Evolutionary conservation across 2,888 invertebrate species (phyloP).

Genomic region (Enchytraeus crypticus): DNA sequence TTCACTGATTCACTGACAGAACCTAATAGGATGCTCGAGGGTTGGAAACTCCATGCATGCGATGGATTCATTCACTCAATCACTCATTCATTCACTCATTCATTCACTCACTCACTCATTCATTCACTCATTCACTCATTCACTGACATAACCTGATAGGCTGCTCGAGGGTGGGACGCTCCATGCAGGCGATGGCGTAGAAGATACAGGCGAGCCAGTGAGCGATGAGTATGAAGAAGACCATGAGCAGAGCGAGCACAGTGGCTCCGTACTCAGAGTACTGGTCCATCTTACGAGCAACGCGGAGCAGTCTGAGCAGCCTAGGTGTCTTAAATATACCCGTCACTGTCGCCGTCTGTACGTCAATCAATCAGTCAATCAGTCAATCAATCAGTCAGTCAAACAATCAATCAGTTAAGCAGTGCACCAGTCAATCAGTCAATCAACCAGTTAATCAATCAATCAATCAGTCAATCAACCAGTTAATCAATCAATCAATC

Average conservation of each 20-base stretch:
- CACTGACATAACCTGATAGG: slow-evolving; percentile 32
- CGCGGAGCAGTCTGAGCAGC: slow-evolving; percentile 44
- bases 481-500: too few relatives aligned
- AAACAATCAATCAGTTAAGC: too few relatives aligned
- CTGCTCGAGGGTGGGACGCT: slow-evolving; percentile 17
- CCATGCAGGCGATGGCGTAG: slow-evolving; percentile 48
- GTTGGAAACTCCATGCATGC: slow-evolving; percentile 39
- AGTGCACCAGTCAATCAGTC: too few relatives aligned
- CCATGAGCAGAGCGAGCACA: slow-evolving; percentile 46
- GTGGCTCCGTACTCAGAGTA: slow-evolving; percentile 49
- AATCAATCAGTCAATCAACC: too few relatives aligned
- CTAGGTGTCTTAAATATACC: slow-evolving; percentile 47
- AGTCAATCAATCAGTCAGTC: too few relatives aligned
- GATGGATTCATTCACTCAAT: too few relatives aligned
- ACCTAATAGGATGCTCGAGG: slow-evolving; percentile 24
- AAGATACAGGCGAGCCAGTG: slow-evolving; percentile 50
- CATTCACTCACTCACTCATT: too few relatives aligned
- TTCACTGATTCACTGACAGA: too few relatives aligned
- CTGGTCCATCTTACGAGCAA: slow-evolving; percentile 46
- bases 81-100: too few relatives aligned
- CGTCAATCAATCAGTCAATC: too few relatives aligned
- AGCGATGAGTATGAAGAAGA: slow-evolving; percentile 45
- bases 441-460: too few relatives aligned
- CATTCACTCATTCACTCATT: too few relatives aligned
- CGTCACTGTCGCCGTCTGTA: slow-evolving; percentile 47